Conservation (phyloP, 2,888 invertebrate species). For the Tuberolachnus salignus region DNA sequence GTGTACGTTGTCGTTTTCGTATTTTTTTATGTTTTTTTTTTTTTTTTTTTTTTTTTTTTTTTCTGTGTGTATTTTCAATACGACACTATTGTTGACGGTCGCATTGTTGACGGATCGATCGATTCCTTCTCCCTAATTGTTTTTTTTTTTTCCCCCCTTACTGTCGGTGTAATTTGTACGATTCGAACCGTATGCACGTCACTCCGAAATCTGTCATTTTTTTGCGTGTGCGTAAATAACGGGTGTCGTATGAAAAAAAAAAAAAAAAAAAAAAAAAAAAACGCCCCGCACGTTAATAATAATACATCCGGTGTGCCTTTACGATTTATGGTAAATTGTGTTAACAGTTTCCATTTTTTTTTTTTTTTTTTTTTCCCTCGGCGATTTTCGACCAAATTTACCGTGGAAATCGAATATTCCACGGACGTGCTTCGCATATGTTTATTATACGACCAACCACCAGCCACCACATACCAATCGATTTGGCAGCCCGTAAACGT, state of each 20-base stretch:
- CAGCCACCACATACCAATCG: constrained; percentile 3
- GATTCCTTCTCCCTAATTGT: no score
- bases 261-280: background rate
- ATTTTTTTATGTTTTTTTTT: no score
- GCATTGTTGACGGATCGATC: no score
- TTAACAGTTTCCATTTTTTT: constrained; percentile 33
- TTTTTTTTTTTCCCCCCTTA: no score
- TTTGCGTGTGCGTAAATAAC: background rate
- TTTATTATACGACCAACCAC: background rate
- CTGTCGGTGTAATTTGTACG: no score
- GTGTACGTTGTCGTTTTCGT: no score
- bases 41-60: no score
- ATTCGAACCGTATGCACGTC: no score
- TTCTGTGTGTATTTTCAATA: no score
- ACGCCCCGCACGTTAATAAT: background rate
- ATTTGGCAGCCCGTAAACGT: background rate
- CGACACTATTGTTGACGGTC: no score
- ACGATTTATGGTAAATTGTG: constrained; percentile 40
- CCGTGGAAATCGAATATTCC: constrained; percentile 27
- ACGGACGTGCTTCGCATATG: constrained; percentile 20
- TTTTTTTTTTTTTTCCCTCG: constrained; percentile 7
- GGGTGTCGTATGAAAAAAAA: background rate
- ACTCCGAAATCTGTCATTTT: background rate
- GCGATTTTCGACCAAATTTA: constrained; percentile 23
- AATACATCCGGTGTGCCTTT: background rate